Evolutionary conservation across 1,140 invertebrate species (phyloP), one percentile per base, ranked within the genome.

Genomic region (Ooceraea biroi): DNA sequence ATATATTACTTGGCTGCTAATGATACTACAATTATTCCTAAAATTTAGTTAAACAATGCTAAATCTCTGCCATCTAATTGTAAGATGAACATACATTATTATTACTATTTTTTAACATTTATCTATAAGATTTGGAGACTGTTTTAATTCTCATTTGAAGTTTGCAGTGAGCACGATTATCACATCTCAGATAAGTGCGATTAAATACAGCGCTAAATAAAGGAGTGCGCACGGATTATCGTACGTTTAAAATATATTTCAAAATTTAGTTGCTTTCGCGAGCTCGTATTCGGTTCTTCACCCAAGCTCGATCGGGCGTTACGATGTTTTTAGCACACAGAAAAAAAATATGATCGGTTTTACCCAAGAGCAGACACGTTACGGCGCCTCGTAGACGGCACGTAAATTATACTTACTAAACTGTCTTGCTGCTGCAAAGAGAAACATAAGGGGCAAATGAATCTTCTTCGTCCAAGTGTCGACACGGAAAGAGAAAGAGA

Each of bases 401-500:
- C 85, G 71, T 66, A 88, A 92, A 60, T 86, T 90, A 91, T 96
- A 96, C 96, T 96, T 96, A 96, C 96, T 96, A 96, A 95, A 94
- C 95, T 96, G 93, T 96, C 96, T 95, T 96, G 95, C 90, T 95
- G 96, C 96, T 96, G 96, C 91, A 96, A 96, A 96, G 95, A 95
- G 94, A 93, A 90, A 93, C 87, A 92, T 82, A 93, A 86, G 27
- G 82, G 58, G 74, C 82, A 36, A 36, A 80, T 89, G 71, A 89
- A 87, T 89, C 74, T 88, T 36, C 46, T 86, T 66, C 58, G 17
- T 27, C 36, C 14, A 78, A 57, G 3, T 46, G 41, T 69, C 61
- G 25, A 84, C 74, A 25, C 4, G 30, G 44, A 66, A 44, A 74
- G 36, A 83, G n/a, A 77, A 1, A 52, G 60, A 25, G 4, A 27